Percentiles rank a stretch among this genome's conserved stretches.
Conservation (phyloP, 1,140 invertebrate genomes). For the Parapsyche elsis region DNA sequence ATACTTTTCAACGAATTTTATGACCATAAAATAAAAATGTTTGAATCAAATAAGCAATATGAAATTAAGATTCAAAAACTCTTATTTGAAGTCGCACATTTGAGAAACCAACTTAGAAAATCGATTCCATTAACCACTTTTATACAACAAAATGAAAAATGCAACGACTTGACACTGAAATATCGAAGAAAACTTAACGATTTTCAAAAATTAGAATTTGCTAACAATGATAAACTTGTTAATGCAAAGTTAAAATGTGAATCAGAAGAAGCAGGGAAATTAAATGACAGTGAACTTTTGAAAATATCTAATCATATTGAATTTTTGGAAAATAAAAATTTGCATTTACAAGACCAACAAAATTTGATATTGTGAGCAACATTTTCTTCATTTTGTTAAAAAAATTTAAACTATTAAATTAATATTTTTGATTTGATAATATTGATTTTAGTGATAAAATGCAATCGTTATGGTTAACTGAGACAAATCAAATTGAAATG, state of each 20-base stretch:
- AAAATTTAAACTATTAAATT: too few species aligned
- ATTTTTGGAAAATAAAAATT: constrained; percentile 42
- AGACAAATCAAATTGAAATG: constrained; percentile 47
- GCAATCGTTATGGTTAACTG: constrained; percentile 28
- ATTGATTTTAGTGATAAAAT: constrained; percentile 43
- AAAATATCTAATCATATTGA: constrained; percentile 11
- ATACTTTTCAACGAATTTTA: constrained; percentile 62
- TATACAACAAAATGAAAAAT: constrained; percentile 61
- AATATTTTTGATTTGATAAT: neutral
- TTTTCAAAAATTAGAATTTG: constrained; percentile 25
- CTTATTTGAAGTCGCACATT: constrained; percentile 58
- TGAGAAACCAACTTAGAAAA: constrained; percentile 61
- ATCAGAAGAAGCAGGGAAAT: neutral
- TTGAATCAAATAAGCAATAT: constrained; percentile 59
- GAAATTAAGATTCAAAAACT: constrained; percentile 62
- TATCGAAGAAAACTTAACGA: constrained; percentile 59
- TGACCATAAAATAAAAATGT: constrained; percentile 59
- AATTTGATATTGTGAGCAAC: constrained; percentile 44
- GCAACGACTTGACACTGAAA: constrained; percentile 60
- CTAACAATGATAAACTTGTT: constrained; percentile 10
- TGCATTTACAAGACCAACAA: constrained; percentile 49
- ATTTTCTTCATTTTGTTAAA: too few species aligned
- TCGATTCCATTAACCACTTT: constrained; percentile 62
- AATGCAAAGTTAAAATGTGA: neutral
- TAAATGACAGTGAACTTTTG: constrained; percentile 19